These are phyloP conservation scores for Percopsis omiscomaycus DNA, from an alignment of 2,797 vertebrate genomes.

Conservation along the genomic window DNA sequence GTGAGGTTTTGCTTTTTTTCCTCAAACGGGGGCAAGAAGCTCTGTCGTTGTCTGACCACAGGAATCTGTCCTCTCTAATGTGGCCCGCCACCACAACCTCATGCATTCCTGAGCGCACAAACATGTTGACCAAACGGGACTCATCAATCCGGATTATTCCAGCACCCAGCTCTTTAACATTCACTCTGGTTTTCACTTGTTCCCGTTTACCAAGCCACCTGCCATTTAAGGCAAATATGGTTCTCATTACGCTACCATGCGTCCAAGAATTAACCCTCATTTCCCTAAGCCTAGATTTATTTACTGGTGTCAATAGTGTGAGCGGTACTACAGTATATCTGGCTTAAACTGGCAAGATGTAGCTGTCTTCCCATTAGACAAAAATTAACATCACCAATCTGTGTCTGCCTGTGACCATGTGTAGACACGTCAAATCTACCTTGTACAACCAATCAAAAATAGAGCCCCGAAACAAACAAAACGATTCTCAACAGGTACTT, in stretches of 20 bases:
- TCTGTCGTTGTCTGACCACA: slow-evolving; percentile 77
- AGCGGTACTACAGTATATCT: slow-evolving; percentile 5
- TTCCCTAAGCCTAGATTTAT: slow-evolving; percentile 44
- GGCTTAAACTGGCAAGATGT: too few relatives aligned
- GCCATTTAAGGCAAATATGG: slow-evolving; percentile 63
- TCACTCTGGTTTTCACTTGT: slow-evolving; percentile 78
- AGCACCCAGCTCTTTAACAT: slow-evolving; percentile 70
- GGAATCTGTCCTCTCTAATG: slow-evolving; percentile 77
- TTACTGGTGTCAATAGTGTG: slow-evolving; percentile 27
- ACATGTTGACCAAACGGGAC: slow-evolving; percentile 81
- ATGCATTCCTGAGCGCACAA: slow-evolving; percentile 80
- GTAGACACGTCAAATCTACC: too few relatives aligned
- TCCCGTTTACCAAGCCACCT: slow-evolving; percentile 77
- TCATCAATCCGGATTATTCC: slow-evolving; percentile 77
- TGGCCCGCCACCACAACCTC: slow-evolving; percentile 75
- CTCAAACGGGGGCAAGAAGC: slow-evolving; percentile 65
- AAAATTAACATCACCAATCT: too few relatives aligned
- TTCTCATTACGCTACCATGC: slow-evolving; percentile 61
- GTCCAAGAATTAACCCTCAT: slow-evolving; percentile 37
- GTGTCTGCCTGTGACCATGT: too few relatives aligned
- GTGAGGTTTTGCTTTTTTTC: slow-evolving; percentile 48
- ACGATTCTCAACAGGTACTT: too few relatives aligned
- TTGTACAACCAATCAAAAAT: too few relatives aligned
- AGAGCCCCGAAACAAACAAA: too few relatives aligned
- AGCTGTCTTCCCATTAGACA: too few relatives aligned